Base-by-base conservation (phyloP, 2,113 vertebrate genomes). In the Apistogramma diplotaenia region DNA sequence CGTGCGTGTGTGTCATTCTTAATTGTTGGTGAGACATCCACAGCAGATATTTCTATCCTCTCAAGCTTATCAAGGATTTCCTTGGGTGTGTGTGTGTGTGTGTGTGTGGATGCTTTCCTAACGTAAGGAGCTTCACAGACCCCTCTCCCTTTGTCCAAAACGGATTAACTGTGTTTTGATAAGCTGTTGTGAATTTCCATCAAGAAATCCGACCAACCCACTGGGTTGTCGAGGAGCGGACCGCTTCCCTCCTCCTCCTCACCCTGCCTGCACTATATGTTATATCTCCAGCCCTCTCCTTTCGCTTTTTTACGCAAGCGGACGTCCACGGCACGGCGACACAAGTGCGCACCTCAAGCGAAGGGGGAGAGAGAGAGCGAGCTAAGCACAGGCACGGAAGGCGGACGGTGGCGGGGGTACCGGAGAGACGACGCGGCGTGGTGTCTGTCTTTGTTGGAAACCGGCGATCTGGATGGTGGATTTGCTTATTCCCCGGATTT, bases 111-210 rank as follows among this genome's bases (percentile, higher is more conserved):
- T 78, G 85, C 12, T 76, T 76, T 65, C 76, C 49, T 57, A 72
- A 56, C 77, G 60, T 13, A 55, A 46, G 35, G 79, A 86, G 58
- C 60, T 61, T 65, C 73, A 79, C 83, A 86, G 79, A 83, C 83
- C 83, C 59, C 58, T 81, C 61, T 76, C 21, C 76, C 80, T 84
- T 62, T 77, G 79, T 83, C 74, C 89, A 53, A 85, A 35, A 53
- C 65, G 62, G 84, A 80, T 91, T 87, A 79, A 83, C 83, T n/a
- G 82, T 85, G 88, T 90, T 93, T 80, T 91, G 90, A 93, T 93
- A 93, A 93, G 86, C 91, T 81, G 82, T 62, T 54, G 82, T 81
- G 88, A 81, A 86, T 76, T 91, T 93, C 91, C 87, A 90, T 94
- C 89, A 92, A 86, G 80, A 84, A 86, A 86, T 71, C 85, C 73